Conservation (phyloP, 2,797 vertebrate species). For the Tarsius wallacei region DNA sequence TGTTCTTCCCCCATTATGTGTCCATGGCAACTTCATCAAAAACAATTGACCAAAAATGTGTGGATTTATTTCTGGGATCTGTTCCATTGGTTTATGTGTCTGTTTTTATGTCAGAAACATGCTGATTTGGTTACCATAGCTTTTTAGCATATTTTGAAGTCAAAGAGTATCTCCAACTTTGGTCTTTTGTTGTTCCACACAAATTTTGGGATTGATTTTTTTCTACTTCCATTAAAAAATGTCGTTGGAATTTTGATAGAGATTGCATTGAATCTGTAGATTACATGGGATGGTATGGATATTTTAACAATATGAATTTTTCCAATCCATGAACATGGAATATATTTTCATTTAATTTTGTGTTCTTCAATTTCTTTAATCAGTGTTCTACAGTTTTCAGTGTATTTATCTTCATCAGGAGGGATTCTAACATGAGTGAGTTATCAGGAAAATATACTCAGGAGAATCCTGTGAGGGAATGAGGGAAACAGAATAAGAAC, state of each 20-base stretch:
- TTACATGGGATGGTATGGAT: neutral
- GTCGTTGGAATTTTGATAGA: neutral
- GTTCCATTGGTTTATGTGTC: neutral
- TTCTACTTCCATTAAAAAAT: neutral
- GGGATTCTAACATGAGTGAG: neutral
- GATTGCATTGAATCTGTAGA: neutral
- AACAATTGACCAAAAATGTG: neutral
- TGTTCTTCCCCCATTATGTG: neutral
- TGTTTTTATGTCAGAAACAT: neutral
- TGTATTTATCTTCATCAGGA: neutral
- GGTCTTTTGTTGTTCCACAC: neutral
- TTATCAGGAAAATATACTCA: neutral
- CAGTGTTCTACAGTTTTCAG: neutral
- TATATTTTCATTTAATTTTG: neutral
- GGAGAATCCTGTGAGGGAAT: neutral
- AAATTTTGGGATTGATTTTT: neutral
- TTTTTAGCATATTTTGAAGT: neutral
- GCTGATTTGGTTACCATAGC: neutral
- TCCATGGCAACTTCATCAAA: neutral
- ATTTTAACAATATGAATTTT: neutral
- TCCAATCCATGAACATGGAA: neutral
- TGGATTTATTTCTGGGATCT: neutral
- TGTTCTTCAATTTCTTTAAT: neutral
- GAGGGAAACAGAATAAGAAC: neutral
- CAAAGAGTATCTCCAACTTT: neutral